These are phyloP conservation scores for Myiagra hebetior DNA, from an alignment of 2,113 vertebrate species.

Conservation along the genomic window DNA sequence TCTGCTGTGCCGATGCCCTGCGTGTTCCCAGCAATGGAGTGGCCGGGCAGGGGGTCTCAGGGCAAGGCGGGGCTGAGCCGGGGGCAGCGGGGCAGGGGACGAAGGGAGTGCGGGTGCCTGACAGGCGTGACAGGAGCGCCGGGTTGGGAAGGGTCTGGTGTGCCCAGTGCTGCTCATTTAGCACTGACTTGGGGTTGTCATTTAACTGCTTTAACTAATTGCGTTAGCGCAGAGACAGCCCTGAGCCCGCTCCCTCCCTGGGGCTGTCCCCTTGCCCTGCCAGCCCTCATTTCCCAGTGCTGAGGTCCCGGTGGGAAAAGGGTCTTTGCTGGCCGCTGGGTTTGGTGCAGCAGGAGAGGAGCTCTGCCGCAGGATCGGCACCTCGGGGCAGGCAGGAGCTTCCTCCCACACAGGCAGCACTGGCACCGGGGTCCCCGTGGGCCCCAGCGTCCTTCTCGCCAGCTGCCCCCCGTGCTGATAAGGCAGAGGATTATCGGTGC, in stretches of 20 bases:
- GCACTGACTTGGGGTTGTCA: rapidly evolving
- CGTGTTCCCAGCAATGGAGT: not conserved
- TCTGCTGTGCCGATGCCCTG: constrained; percentile 66
- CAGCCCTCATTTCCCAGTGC: not conserved
- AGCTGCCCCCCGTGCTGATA: not conserved
- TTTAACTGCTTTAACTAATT: not conserved
- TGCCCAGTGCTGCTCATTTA: rapidly evolving
- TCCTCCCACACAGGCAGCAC: not conserved
- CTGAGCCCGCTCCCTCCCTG: not conserved
- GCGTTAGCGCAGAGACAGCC: not conserved
- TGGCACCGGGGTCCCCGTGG: rapidly evolving
- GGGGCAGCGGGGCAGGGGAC: rapidly evolving
- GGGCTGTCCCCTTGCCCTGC: not conserved
- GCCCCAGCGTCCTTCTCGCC: not conserved
- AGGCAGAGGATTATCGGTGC: not conserved
- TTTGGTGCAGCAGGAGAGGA: not conserved
- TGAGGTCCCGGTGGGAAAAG: not conserved
- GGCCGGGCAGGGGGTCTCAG: not conserved
- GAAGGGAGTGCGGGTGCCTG: rapidly evolving
- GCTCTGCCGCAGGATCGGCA: not conserved
- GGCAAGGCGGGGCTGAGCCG: not conserved
- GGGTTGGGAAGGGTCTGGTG: not conserved
- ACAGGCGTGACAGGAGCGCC: rapidly evolving
- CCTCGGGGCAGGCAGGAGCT: not conserved
- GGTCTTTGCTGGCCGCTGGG: not conserved